Evolutionary conservation across 2,113 vertebrate genomes (phyloP).

Genomic region (Ceratotherium simum): DNA sequence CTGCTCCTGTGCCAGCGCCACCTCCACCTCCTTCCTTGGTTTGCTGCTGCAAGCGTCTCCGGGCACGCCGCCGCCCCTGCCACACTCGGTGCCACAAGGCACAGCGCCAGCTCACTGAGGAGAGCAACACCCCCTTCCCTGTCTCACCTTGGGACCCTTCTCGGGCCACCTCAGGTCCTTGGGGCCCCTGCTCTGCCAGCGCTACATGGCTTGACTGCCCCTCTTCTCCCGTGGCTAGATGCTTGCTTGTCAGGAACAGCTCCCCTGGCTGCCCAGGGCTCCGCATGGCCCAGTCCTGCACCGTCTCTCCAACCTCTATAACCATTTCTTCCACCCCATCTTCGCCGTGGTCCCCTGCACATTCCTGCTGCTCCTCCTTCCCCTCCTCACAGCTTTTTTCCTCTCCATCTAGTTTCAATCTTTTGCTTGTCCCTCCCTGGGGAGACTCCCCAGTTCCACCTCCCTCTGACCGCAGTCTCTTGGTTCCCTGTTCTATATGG

Average conservation of each 20-base stretch:
- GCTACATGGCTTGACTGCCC: neutral
- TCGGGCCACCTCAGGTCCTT: rapidly evolving
- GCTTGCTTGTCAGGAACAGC: rapidly evolving
- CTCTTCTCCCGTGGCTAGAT: neutral
- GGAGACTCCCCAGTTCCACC: neutral
- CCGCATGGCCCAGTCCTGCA: conserved; percentile 79
- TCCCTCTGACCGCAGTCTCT: conserved; percentile 66
- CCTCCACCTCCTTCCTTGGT: neutral
- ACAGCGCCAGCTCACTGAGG: conserved; percentile 86
- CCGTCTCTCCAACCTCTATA: conserved; percentile 22
- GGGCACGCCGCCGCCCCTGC: conserved; percentile 91
- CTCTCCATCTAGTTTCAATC: conserved; percentile 40
- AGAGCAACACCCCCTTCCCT: conserved; percentile 18
- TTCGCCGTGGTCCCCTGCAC: neutral
- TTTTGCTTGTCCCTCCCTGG: conserved; percentile 62
- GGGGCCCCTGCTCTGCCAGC: neutral
- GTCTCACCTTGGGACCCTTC: neutral
- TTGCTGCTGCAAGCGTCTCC: conserved; percentile 85
- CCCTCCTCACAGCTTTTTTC: neutral
- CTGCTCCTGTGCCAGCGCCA: conserved; percentile 50
- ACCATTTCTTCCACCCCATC: conserved; percentile 68
- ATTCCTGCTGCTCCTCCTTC: neutral
- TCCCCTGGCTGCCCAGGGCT: conserved; percentile 79
- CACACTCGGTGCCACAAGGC: conserved; percentile 88
- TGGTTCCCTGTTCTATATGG: conserved; percentile 75